Evolutionary conservation across 2,113 vertebrate species (phyloP).

Genomic region (Nesoenas mayeri): DNA sequence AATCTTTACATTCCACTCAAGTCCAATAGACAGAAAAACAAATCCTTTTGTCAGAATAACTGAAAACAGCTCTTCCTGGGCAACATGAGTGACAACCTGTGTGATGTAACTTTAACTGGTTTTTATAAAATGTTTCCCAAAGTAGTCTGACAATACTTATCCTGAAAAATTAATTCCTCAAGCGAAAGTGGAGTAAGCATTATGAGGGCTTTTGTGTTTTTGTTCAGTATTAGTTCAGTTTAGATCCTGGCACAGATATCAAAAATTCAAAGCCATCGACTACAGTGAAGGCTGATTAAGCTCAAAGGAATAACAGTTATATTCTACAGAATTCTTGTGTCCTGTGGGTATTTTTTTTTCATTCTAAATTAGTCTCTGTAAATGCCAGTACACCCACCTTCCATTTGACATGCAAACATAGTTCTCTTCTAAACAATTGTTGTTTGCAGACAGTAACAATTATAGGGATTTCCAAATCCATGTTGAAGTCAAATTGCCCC

Average conservation of each 20-base stretch:
- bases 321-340: background rate
- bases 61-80: background rate
- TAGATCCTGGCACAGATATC: background rate
- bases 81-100: background rate
- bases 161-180: background rate
- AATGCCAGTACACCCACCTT: background rate
- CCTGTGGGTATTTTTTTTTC: background rate
- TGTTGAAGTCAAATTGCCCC: fast-evolving
- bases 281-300: background rate
- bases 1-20: background rate
- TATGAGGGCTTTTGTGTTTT: background rate
- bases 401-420: fast-evolving
- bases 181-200: background rate
- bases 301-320: background rate
- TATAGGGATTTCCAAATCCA: background rate
- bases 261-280: background rate
- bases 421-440: background rate
- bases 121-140: background rate
- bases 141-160: background rate
- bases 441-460: background rate
- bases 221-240: background rate
- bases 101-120: background rate
- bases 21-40: background rate
- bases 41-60: background rate
- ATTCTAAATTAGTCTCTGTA: background rate